phyloP scores from a whole-genome alignment of 2,797 vertebrate species.

The Thunnus albacares region DNA sequence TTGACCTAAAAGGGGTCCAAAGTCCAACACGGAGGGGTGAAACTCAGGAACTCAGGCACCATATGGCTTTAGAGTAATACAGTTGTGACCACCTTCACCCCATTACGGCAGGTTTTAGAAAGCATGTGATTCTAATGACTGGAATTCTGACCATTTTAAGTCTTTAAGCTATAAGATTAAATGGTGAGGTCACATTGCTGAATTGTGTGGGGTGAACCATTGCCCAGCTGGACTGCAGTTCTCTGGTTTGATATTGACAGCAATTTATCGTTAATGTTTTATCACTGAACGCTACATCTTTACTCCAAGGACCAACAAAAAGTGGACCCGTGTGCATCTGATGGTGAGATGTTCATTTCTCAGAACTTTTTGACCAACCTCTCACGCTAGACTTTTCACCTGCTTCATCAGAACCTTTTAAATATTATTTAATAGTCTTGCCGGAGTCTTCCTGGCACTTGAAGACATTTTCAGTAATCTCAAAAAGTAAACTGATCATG shows the following conservation, averaged over 20 bases:
- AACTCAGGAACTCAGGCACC: slow-evolving; percentile 34
- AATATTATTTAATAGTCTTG: neutral
- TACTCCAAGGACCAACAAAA: slow-evolving; percentile 40
- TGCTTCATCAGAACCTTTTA: neutral
- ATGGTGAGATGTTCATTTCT: slow-evolving; percentile 74
- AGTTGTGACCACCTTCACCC: slow-evolving; percentile 9
- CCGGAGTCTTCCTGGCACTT: neutral
- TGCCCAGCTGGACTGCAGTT: slow-evolving; percentile 33
- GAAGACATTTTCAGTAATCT: slow-evolving; percentile 20
- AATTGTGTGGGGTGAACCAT: slow-evolving; percentile 38
- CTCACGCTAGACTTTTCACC: slow-evolving; percentile 3
- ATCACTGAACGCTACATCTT: slow-evolving; percentile 41
- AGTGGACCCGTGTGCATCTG: slow-evolving; percentile 57
- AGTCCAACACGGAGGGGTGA: slow-evolving; percentile 67
- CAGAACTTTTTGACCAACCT: neutral
- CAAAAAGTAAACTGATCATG: slow-evolving; percentile 31
- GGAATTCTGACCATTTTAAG: slow-evolving; percentile 71
- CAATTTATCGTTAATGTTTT: slow-evolving; percentile 58
- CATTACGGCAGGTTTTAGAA: slow-evolving; percentile 25
- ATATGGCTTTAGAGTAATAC: slow-evolving; percentile 15
- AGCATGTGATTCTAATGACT: slow-evolving; percentile 62
- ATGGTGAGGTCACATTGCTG: slow-evolving; percentile 44
- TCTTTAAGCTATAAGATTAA: slow-evolving; percentile 68
- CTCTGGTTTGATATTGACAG: slow-evolving; percentile 48
- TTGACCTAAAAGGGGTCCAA: slow-evolving; percentile 70